Evolutionary conservation across 2,888 invertebrate species (phyloP), one percentile per base, ranked within the genome.

Genomic region (Eupithecia pulchellata): DNA sequence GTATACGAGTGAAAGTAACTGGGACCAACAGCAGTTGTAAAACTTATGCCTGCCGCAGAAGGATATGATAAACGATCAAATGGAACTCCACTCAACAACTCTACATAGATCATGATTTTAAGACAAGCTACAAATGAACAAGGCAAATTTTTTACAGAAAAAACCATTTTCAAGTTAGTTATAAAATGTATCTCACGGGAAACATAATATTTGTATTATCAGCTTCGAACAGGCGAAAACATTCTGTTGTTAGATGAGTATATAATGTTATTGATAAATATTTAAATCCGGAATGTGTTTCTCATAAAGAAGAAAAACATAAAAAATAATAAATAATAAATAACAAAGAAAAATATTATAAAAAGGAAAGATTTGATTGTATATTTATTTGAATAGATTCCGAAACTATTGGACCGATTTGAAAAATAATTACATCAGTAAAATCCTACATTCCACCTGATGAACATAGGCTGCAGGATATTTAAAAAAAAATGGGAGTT

Each of bases 1-100:
- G n/a, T 84, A 86, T 80, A 80, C 79, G 70, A 84, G 86, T 86
- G 87, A 87, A 86, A 87, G 87, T 85, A 76, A 81, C 78, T 77
- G 72, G 77, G 71, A 74, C 79, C 66, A 73, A 64, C 70, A 71
- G 69, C 52, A 9, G 58, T 34, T 61, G 36, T 34, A 32, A 29
- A 29, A 60, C 25, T 25, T 34, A 34, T 34, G n/a, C 52, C 52
- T 52, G 20, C 52, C 52, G 25, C 11, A 61, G 25, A 13, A 34
- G 39, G 66, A 32, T n/a, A 55, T 55, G 32, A 64, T 72, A 77
- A 76, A 61, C 61, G 61, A 61, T 2, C 6, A 13, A 29, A 14
- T 34, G 25, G 34, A 61, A 34, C 60, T 32, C 9, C 25, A 36
- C 34, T 25, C 13, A 25, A 32, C n/a, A 32, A 20, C n/a, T 60